phyloP scores from a whole-genome alignment of 1,140 invertebrate genomes.

The Patella vulgata region DNA sequence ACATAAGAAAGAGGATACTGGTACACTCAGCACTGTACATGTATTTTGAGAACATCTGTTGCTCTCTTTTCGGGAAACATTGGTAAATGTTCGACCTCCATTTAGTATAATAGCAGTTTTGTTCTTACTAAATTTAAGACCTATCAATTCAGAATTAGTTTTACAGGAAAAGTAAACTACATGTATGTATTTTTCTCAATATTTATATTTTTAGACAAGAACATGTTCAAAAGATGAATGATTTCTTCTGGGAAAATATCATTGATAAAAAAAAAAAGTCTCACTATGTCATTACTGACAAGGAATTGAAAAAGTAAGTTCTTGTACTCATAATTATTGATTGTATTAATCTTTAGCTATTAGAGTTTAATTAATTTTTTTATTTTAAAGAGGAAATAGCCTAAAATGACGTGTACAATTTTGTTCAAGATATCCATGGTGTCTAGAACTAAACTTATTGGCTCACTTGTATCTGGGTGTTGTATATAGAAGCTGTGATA shows the following conservation, averaged over 20 bases:
- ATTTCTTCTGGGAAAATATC: slow-evolving; percentile 34
- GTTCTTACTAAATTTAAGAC: neutral
- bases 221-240: slow-evolving; percentile 19
- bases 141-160: neutral
- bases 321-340: neutral
- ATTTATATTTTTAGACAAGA: slow-evolving; percentile 17
- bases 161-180: neutral
- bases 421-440: neutral
- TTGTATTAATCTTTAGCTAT: neutral
- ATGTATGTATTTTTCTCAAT: neutral
- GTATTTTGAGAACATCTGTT: neutral
- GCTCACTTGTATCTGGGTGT: neutral
- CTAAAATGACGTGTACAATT: neutral
- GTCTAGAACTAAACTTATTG: neutral
- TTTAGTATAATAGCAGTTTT: neutral
- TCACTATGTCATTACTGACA: slow-evolving; percentile 14
- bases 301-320: slow-evolving; percentile 21
- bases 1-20: no score
- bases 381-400: neutral
- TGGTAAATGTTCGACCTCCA: neutral
- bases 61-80: neutral
- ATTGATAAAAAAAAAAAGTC: slow-evolving; percentile 28
- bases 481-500: neutral
- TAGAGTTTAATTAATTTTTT: neutral
- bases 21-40: no score